These are phyloP conservation scores for Prenolepis imparis DNA, from an alignment of 2,888 invertebrate genomes.

Conservation along the genomic window DNA sequence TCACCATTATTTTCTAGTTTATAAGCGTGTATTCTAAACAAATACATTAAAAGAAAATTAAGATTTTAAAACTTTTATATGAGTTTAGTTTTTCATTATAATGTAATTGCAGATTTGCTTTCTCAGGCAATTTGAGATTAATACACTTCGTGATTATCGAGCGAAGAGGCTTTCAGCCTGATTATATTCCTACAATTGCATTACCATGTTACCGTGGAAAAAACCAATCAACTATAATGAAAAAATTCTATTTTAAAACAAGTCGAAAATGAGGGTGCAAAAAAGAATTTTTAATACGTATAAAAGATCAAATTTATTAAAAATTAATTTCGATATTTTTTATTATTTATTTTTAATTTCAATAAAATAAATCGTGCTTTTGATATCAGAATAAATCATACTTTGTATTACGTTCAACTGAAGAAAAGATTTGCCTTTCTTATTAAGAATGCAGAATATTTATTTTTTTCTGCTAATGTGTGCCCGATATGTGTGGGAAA, in stretches of 20 bases:
- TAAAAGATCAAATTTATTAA: background rate
- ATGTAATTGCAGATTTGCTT: background rate
- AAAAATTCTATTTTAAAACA: constrained; percentile 2
- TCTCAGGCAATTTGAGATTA: background rate
- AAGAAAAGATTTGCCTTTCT: background rate
- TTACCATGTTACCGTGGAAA: background rate
- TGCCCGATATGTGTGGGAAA: background rate
- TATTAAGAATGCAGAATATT: background rate
- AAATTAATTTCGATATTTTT: background rate
- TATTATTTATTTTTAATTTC: background rate
- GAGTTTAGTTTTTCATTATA: background rate
- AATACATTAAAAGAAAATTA: background rate
- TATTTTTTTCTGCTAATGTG: background rate
- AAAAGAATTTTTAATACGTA: background rate
- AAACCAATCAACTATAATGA: constrained; percentile 1
- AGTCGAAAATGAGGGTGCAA: background rate
- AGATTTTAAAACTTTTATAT: background rate
- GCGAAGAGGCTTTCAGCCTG: background rate
- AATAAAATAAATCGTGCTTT: background rate
- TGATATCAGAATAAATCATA: no score
- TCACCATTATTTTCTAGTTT: background rate
- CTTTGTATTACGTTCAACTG: background rate
- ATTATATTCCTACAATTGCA: constrained; percentile 2
- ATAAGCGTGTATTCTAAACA: background rate
- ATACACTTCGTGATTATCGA: background rate